phyloP scores from a whole-genome alignment of 2,113 vertebrate genomes.

The Ariopsis seemanni region DNA sequence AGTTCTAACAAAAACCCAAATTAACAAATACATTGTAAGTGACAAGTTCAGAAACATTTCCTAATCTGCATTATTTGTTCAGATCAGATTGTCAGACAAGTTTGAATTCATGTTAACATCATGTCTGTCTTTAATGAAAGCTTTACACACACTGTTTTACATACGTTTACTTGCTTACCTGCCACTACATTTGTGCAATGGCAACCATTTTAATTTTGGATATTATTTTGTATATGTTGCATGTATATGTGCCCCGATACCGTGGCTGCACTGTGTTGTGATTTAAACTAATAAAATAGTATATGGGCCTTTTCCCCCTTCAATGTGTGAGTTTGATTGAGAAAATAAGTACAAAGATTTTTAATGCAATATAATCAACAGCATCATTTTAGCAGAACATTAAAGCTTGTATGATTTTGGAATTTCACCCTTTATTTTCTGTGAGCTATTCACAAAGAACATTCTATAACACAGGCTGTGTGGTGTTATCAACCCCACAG shows the following conservation, averaged over 20 bases:
- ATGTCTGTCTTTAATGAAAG: constrained; percentile 32
- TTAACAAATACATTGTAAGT: background rate
- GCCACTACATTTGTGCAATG: constrained; percentile 59
- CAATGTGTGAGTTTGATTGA: background rate
- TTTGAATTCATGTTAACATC: constrained; percentile 10
- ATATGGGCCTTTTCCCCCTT: constrained; percentile 54
- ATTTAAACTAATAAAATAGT: constrained; percentile 79
- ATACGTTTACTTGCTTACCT: constrained; percentile 30
- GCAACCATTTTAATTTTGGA: constrained; percentile 64
- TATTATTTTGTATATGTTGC: constrained; percentile 77
- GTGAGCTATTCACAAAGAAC: background rate
- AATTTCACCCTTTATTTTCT: background rate
- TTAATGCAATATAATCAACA: background rate
- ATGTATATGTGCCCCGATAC: constrained; percentile 76
- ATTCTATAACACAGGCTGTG: too few species aligned
- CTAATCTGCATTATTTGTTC: constrained; percentile 14
- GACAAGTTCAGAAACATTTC: background rate
- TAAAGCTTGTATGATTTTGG: background rate
- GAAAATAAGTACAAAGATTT: background rate
- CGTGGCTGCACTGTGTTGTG: constrained; percentile 82
- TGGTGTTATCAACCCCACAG: too few species aligned
- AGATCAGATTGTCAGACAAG: constrained; percentile 14
- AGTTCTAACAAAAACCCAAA: background rate
- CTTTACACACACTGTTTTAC: constrained; percentile 28
- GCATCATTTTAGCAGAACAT: background rate